Evolutionary conservation across 2,888 invertebrate species (phyloP).

Genomic region (Tetranychus piercei): DNA sequence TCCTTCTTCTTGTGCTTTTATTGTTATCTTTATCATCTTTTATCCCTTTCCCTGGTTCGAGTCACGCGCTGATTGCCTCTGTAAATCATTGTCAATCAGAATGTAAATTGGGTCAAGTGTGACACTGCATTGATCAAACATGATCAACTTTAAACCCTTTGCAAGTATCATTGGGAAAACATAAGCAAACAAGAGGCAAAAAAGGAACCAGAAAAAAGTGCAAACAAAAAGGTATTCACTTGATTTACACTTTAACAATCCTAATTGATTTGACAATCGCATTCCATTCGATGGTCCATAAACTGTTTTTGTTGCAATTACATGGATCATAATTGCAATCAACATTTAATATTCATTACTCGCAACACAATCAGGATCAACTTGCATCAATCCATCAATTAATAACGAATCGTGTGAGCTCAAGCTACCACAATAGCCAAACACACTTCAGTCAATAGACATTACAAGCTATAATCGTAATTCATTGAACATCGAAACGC

Average conservation of each 20-base stretch:
- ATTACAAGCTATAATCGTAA: too few relatives aligned
- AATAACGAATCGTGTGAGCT: neutral
- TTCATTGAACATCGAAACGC: too few relatives aligned
- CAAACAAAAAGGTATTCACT: too few relatives aligned
- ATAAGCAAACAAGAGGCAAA: too few relatives aligned
- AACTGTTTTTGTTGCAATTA: neutral
- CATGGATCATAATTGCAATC: neutral
- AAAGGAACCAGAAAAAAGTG: too few relatives aligned
- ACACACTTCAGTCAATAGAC: too few relatives aligned
- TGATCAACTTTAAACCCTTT: neutral
- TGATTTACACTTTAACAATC: too few relatives aligned
- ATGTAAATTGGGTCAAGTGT: neutral
- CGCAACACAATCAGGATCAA: too few relatives aligned
- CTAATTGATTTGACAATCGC: neutral
- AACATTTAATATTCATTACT: neutral
- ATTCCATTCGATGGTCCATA: neutral
- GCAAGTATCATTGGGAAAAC: too few relatives aligned
- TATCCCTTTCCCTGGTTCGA: neutral
- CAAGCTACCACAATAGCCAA: too few relatives aligned
- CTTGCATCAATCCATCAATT: neutral
- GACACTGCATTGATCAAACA: neutral
- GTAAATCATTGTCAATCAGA: neutral
- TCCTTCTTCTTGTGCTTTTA: neutral
- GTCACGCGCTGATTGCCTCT: too few relatives aligned
- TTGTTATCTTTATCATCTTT: neutral